Evolutionary conservation across 2,113 vertebrate genomes (phyloP), one percentile per base, ranked within the genome.

Genomic region (Nicator chloris): DNA sequence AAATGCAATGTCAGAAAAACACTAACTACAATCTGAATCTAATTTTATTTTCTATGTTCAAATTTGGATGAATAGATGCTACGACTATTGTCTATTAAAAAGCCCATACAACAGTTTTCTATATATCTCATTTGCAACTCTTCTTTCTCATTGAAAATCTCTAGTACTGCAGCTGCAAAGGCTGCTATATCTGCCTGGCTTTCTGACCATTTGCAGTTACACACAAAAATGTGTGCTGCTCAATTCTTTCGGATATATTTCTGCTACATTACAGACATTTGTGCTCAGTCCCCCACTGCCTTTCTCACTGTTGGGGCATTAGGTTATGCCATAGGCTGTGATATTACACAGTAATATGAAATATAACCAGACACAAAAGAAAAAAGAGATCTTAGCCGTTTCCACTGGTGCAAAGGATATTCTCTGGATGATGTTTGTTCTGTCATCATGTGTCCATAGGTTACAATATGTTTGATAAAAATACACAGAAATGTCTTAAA

Each of bases 1-100:
- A 92, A 92, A 77, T 11, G 22, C 30, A 78, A 93, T 94, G 91
- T 93, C 86, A 85, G 73, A 86, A 96, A 96, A 97, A 93, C 31
- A 72, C 49, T 87, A 82, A 79, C 61, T 83, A 77, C 44, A 79
- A 57, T 77, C 60, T 80, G 80, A 93, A 82, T 80, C 61, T 92
- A 85, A 95, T 96, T 95, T 93, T 88, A 92, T 92, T 93, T 92
- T 93, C 82, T 90, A 24, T 89, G 84, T 96, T 85, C 86, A 86
- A 76, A 94, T 88, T 81, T 60, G 53, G 53, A 81, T 90, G 69
- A 95, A 90, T n/a, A 68, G 50, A 84, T 82, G 54, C 61, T 89
- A 37, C 44, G 47, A 91, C 64, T 24, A 91, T 80, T 79, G 65
- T 73, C 42, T 90, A 91, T 88, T 92, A 71, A 82, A 94, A 95